These are phyloP conservation scores for Lucilia cuprina DNA, from an alignment of 1,140 invertebrate species.

Conservation along the genomic window DNA sequence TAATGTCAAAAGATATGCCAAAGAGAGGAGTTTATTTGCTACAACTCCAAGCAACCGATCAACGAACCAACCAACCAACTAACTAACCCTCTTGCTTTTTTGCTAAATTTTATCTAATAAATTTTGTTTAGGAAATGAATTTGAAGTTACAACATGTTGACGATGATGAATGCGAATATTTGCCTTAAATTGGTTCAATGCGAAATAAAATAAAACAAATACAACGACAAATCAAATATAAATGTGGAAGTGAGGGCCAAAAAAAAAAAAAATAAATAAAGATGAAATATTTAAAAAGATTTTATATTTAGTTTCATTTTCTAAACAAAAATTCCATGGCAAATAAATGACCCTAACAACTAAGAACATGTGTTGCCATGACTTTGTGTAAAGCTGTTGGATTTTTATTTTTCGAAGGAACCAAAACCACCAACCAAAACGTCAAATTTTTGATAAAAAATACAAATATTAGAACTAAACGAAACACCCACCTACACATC, in stretches of 20 bases:
- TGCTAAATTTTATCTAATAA: neutral
- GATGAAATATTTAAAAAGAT: too few species aligned
- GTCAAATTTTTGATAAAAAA: neutral
- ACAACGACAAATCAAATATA: too few species aligned
- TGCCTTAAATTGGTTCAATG: too few species aligned
- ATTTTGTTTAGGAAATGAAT: neutral
- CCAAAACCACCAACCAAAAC: neutral
- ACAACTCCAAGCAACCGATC: neutral
- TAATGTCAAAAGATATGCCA: neutral
- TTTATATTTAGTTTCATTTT: too few species aligned
- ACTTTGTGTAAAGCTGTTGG: neutral
- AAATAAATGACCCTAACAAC: too few species aligned
- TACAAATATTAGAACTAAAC: neutral
- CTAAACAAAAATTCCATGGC: too few species aligned
- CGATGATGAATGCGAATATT: neutral
- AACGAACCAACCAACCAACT: too few species aligned
- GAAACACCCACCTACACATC: too few species aligned
- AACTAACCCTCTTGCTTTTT: neutral
- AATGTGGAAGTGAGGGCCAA: too few species aligned
- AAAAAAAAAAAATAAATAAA: too few species aligned
- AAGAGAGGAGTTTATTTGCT: neutral
- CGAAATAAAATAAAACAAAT: too few species aligned
- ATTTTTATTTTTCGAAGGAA: neutral
- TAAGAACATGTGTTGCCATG: neutral
- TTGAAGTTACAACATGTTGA: neutral